A percentile compares a stretch with the other conserved stretches of the same genome.
Evolutionary conservation across 2,113 vertebrate species (phyloP).

Genomic region (Ceratotherium simum): DNA sequence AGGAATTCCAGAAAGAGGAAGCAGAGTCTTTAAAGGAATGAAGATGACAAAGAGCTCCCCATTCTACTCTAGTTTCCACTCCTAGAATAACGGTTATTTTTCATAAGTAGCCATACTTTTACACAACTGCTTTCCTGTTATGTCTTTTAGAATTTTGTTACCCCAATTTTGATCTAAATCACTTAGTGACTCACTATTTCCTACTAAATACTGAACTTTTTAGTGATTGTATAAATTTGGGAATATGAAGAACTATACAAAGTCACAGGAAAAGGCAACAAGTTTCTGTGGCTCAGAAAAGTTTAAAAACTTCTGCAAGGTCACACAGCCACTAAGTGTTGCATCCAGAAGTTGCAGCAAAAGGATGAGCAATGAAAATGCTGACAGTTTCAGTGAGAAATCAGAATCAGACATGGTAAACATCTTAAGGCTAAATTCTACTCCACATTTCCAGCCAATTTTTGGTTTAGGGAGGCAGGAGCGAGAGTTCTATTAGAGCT

Average conservation of each 20-base stretch:
- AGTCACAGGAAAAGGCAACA: background rate
- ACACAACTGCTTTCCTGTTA: background rate
- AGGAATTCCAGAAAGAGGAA: background rate
- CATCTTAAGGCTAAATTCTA: background rate
- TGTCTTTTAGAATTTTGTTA: background rate
- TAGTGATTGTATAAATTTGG: background rate
- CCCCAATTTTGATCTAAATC: background rate
- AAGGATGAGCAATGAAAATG: background rate
- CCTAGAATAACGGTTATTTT: background rate
- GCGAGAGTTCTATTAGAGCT: background rate
- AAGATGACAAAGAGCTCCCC: background rate
- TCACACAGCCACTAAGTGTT: background rate
- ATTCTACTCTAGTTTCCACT: background rate
- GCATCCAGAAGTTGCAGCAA: background rate
- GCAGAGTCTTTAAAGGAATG: background rate
- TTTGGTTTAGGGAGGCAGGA: background rate
- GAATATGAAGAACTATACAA: background rate
- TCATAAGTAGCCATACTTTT: background rate
- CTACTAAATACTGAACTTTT: background rate
- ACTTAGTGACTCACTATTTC: background rate
- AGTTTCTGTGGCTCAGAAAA: background rate
- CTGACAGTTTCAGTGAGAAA: background rate
- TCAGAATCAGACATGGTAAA: background rate
- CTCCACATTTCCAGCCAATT: background rate
- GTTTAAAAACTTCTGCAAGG: background rate